Percentiles rank a stretch among this genome's conserved stretches.
phyloP scores from a whole-genome alignment of 2,797 vertebrate genomes.

The Selene dorsalis region DNA sequence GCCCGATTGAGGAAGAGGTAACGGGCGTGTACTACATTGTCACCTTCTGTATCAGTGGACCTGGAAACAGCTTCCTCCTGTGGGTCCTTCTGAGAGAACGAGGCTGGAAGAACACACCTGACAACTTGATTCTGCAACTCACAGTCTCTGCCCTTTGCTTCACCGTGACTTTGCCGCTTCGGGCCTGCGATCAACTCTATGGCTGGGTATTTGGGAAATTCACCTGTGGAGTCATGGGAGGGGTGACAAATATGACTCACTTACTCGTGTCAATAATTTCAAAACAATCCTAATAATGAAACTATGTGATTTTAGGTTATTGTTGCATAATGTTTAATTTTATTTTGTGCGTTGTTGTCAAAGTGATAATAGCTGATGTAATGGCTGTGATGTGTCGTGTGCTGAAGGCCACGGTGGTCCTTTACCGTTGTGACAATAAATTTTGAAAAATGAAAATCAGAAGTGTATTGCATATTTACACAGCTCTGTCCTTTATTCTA shows the following conservation, averaged over 20 bases:
- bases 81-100: no score
- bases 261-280: neutral
- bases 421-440: neutral
- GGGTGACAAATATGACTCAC: neutral
- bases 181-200: no score
- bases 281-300: neutral
- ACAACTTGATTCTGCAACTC: no score
- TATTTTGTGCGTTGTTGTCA: neutral
- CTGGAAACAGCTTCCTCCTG: no score
- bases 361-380: neutral
- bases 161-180: no score
- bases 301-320: neutral
- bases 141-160: no score
- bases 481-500: neutral
- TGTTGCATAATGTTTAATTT: neutral
- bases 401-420: neutral
- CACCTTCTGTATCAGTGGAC: neutral
- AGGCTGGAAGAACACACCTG: no score
- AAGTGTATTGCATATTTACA: neutral
- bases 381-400: neutral
- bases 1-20: neutral
- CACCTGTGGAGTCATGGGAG: no score
- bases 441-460: neutral
- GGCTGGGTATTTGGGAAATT: no score
- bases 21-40: no score